Evolutionary conservation across 2,113 vertebrate genomes (phyloP).

Genomic region (Montifringilla adamsi): DNA sequence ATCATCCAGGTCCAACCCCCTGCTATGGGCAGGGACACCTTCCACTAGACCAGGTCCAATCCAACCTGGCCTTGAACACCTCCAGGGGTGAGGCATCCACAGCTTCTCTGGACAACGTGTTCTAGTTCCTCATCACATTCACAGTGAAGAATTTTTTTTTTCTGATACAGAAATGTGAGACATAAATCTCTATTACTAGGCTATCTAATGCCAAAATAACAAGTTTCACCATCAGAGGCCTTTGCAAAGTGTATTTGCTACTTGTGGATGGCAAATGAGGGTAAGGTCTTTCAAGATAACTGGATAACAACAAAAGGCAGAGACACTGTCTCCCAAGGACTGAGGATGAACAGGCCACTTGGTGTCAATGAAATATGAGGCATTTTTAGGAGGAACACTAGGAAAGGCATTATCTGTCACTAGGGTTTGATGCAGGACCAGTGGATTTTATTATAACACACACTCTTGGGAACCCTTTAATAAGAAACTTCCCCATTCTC

Average conservation of each 20-base stretch:
- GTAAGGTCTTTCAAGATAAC: neutral
- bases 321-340: neutral
- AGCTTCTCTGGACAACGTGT: neutral
- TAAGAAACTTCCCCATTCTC: neutral
- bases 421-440: neutral
- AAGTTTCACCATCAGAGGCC: neutral
- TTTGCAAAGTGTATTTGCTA: neutral
- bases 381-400: neutral
- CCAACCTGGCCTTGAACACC: neutral
- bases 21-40: neutral
- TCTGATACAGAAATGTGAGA: rapidly evolving
- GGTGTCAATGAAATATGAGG: neutral
- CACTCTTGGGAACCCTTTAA: neutral
- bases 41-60: neutral
- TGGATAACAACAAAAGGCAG: neutral
- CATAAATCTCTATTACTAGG: rapidly evolving
- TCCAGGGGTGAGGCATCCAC: no score
- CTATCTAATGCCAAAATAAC: no score
- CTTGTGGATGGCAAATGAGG: neutral
- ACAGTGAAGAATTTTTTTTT: neutral
- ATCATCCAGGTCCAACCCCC: neutral
- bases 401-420: neutral
- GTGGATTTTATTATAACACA: neutral
- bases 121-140: neutral
- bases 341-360: neutral